Base-by-base conservation (phyloP, 2,113 vertebrate species). In the Lasiurus borealis region DNA sequence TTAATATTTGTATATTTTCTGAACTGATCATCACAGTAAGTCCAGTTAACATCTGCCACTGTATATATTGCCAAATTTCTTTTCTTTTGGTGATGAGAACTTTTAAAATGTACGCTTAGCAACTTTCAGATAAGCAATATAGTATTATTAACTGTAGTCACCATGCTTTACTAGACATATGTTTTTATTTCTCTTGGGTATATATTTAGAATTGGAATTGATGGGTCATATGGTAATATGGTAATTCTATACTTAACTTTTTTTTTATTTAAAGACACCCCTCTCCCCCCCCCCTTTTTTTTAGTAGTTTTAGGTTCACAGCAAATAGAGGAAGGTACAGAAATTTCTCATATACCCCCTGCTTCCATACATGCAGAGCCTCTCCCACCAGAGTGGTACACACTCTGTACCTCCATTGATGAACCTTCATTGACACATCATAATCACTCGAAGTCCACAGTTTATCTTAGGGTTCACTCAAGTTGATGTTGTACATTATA, bases 281-380 rank as follows among this genome's bases (percentile, higher is more conserved):
- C n/a, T n/a, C n/a, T n/a, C n/a, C 40, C 40, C 40, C 40, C 40
- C 40, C 40, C 40, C 40, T 40, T 40, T 40, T 62, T 57, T 57
- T 57, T 52, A 52, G 52, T 52, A 52, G 16, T 52, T 52, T 52
- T 66, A 57, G 46, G 27, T n/a, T 68, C 71, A 85, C 48, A 85
- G 46, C 29, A 92, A 92, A 68, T 68, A 77, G 72, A 84, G 69
- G 80, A 85, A 85, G 46, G n/a, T 76, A 40, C 27, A 44, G 71
- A 92, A 48, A 75, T 92, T 52, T 76, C n/a, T 14, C 71, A 66
- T 66, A 31, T 85, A 85, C 34, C 9, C 19, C 27, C n/a, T 52
- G 71, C 57, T 19, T 77, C 19, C 29, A 85, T 15, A 6, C 54
- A n/a, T 64, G 69, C 13, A 75, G 48, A 91, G n/a, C 19, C 69